Base-by-base conservation (phyloP, 2,113 vertebrate species). In the Pycnonotus jocosus region DNA sequence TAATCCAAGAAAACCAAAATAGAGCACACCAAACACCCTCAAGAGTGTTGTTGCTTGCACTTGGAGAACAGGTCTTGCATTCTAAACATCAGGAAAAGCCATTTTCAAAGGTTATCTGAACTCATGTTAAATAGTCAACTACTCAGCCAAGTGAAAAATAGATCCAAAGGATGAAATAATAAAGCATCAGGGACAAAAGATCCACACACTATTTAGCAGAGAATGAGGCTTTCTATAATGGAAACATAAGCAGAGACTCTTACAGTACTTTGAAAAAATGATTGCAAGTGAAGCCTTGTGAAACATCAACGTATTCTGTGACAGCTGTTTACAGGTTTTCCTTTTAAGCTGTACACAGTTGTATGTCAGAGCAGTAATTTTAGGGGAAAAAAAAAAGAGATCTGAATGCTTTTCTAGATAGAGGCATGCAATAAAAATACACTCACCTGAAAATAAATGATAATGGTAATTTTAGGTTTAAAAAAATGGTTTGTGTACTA, bases 61-160 rank as follows among this genome's bases (percentile, higher is more conserved):
- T 90, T 80, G 35, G 16, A 66, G 87, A 94, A 95, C 51, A 93
- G 45, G 20, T 58, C 44, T 85, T 96, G 90, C 77, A 91, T 82
- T 95, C 70, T 60, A 95, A 96, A 91, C 44, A 83, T 57, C 57
- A 96, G 58, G 68, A 65, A 96, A 94, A 96, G 27, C 31, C 69
- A 90, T 91, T 95, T 87, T 78, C 45, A 95, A 95, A 96, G 77
- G 50, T 95, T 96, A 97, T 89, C 44, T 81, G 92, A 96, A 97
- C 53, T 68, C 77, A 77, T 74, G 69, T 95, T 93, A 94, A 95
- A 92, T 86, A 92, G 84, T 93, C 95, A 92, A 90, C 76, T 95
- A 91, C 86, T 96, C 78, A 96, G 85, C 28, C 69, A 96, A 96
- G 71, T 31, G 9, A 96, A 96, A 97, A 97, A 93, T 83, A 93